Evolutionary conservation across 2,113 vertebrate species (phyloP).

Genomic region (Conger conger): DNA sequence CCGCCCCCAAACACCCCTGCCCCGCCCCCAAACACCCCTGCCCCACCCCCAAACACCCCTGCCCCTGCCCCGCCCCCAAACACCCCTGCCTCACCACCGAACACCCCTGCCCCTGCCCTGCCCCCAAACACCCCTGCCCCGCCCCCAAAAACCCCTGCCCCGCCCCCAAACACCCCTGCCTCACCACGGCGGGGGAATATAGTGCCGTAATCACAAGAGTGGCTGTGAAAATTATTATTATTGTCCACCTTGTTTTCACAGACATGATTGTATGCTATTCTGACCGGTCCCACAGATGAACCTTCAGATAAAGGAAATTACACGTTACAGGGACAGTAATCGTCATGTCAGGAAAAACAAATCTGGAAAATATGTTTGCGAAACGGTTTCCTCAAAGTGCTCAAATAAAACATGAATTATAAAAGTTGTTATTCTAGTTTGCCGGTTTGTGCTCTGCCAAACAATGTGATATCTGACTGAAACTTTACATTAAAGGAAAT

Average conservation of each 20-base stretch:
- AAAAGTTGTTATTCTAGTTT: background rate
- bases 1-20: no score
- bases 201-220: background rate
- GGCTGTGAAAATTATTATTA: background rate
- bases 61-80: no score
- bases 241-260: background rate
- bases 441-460: background rate
- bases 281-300: background rate
- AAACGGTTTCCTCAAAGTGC: background rate
- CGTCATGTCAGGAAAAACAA: background rate
- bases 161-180: background rate
- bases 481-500: background rate
- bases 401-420: background rate
- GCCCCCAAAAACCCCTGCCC: no score
- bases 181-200: background rate
- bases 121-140: no score
- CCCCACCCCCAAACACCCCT: no score
- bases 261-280: background rate
- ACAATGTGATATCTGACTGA: background rate
- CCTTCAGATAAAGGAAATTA: background rate
- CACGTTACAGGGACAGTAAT: no score
- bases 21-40: no score
- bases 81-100: no score
- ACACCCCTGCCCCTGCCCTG: no score
- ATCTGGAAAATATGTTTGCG: background rate